Evolutionary conservation across 2,888 invertebrate genomes (phyloP).

Genomic region (Pelosia muscerda): DNA sequence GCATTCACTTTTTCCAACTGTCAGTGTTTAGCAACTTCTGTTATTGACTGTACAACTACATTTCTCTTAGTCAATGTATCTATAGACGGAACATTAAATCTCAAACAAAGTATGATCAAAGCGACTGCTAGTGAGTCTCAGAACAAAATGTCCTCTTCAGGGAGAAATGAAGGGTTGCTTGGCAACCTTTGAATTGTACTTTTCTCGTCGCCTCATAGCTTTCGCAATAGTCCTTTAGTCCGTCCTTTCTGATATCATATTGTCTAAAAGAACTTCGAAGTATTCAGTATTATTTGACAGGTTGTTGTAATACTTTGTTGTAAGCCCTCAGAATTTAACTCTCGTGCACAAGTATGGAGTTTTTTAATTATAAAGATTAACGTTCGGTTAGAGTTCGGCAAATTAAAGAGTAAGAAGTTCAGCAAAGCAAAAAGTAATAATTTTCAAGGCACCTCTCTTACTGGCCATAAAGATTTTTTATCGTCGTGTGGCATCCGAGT

Average conservation of each 20-base stretch:
- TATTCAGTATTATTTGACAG: not conserved
- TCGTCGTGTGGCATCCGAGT: too few species aligned
- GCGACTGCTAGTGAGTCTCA: constrained; percentile 15
- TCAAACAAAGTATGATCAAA: constrained; percentile 27
- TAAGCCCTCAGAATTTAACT: not conserved
- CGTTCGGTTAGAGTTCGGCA: too few species aligned
- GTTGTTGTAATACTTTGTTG: not conserved
- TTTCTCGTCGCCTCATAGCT: constrained; percentile 11
- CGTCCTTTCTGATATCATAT: not conserved
- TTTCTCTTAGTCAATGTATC: not conserved
- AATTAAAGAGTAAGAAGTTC: too few species aligned
- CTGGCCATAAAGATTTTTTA: too few species aligned
- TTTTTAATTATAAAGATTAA: too few species aligned
- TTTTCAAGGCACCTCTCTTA: too few species aligned
- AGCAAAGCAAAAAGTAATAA: too few species aligned
- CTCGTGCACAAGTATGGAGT: too few species aligned
- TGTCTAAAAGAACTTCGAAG: not conserved
- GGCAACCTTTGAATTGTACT: constrained; percentile 37
- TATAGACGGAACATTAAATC: not conserved
- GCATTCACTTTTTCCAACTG: too few species aligned
- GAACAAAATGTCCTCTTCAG: constrained; percentile 19
- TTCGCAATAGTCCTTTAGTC: not conserved
- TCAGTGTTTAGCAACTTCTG: not conserved
- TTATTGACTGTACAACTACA: not conserved
- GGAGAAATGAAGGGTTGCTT: constrained; percentile 30